Evolutionary conservation across 1,140 invertebrate species (phyloP), one percentile per base, ranked within the genome.

Genomic region (Protaetia brevitarsis): DNA sequence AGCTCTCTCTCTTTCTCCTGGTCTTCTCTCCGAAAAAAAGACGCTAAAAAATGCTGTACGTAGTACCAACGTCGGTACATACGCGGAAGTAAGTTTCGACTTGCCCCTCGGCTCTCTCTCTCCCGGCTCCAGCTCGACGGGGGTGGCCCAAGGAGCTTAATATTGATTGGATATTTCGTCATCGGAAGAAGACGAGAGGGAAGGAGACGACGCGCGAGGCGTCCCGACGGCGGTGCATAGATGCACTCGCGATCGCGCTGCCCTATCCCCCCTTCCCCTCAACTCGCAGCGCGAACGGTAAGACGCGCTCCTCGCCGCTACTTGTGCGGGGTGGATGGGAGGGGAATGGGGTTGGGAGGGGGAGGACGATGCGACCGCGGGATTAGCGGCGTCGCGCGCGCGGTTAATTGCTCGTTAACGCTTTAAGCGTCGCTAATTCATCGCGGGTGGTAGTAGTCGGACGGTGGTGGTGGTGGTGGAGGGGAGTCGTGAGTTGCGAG

Each of bases 111-210:
- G 2, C 11, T 41, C 13, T 16, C n/a, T n/a, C 13, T 11, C 37
- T 6, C 41, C 19, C 13, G 11, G 31, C 41, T 23, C 5, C 13
- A 19, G 26, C 21, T 16, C 5, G 1, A 23, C 26, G 26, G 26
- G 7, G n/a, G 26, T 21, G 11, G 57, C 67, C 66, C 69, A 71
- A 76, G 74, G 70, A 74, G 72, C 71, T 75, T 75, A 71, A 77
- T 78, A 78, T 78, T 77, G 77, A 78, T 78, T 78, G 77, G 76
- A 73, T 78, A 78, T 78, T 75, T 72, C 67, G 69, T 71, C 68
- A 68, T 68, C 41, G 41, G 26, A 51, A 69, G 67, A 63, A 64
- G 51, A 66, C 66, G 63, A 63, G 62, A 69, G 66, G 66, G 57
- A 67, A 28, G 62, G 62, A 23, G 58, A 26, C 11, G 60, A 26